Conservation (phyloP, 2,113 vertebrate species). For the Microcebus griseorufus region DNA sequence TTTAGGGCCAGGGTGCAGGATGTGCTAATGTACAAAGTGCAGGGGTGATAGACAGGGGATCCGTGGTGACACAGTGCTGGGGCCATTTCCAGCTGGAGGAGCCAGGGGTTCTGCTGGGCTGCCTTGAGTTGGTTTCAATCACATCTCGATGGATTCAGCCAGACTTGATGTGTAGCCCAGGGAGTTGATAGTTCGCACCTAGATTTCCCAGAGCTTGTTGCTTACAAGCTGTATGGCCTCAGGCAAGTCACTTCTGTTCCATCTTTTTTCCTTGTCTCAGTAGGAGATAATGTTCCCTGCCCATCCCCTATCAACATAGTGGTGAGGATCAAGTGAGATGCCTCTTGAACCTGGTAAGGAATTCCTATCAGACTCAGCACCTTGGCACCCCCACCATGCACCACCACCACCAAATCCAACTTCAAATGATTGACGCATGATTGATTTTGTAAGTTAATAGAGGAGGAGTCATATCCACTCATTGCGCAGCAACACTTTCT, state of each 20-base stretch:
- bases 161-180: neutral
- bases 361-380: neutral
- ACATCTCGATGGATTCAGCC: neutral
- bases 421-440: neutral
- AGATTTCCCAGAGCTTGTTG: neutral
- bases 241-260: neutral
- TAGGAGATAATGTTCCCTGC: neutral
- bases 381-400: neutral
- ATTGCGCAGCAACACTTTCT: neutral
- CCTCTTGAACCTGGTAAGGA: neutral
- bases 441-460: neutral
- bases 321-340: neutral
- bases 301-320: neutral
- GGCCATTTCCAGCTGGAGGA: neutral
- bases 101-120: neutral
- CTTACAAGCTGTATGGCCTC: neutral
- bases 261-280: neutral
- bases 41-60: neutral
- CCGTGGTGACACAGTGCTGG: no score
- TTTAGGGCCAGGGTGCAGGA: neutral
- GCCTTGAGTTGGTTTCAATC: neutral
- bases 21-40: rapidly evolving
- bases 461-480: neutral
- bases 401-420: neutral
- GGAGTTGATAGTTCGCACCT: neutral